Conservation (phyloP, 2,797 vertebrate genomes). For the Sebastes itinus region DNA sequence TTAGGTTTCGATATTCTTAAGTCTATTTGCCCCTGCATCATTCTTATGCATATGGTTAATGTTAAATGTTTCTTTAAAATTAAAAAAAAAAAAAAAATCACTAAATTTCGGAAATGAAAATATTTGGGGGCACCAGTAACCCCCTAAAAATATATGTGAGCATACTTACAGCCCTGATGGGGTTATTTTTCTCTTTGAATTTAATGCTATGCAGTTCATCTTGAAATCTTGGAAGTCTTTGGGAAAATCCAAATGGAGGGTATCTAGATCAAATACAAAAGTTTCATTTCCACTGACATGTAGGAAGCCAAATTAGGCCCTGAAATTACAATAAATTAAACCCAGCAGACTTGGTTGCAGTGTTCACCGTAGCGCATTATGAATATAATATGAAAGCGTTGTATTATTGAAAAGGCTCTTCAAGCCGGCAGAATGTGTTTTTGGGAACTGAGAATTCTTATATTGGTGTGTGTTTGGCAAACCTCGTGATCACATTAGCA, state of each 20-base stretch:
- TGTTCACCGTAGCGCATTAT: constrained; percentile 71
- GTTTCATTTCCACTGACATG: constrained; percentile 63
- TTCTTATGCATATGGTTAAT: background rate
- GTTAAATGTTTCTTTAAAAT: background rate
- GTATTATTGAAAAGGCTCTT: constrained; percentile 75
- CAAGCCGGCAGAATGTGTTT: constrained; percentile 45
- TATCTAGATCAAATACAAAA: constrained; percentile 74
- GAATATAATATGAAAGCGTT: constrained; percentile 78
- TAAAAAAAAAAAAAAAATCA: background rate
- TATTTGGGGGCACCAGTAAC: background rate
- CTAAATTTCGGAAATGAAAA: background rate
- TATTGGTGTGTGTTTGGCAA: constrained; percentile 39
- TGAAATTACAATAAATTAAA: constrained; percentile 75
- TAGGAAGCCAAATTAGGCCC: constrained; percentile 73
- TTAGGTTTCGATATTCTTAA: background rate
- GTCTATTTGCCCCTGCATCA: background rate
- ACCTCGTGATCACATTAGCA: background rate
- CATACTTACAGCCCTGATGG: background rate
- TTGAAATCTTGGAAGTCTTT: constrained; percentile 59
- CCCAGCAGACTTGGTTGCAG: constrained; percentile 71
- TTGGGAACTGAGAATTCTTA: constrained; percentile 30
- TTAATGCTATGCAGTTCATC: constrained; percentile 60
- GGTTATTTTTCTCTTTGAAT: constrained; percentile 52
- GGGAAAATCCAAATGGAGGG: constrained; percentile 59
- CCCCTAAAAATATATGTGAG: background rate